Evolutionary conservation across 2,113 vertebrate species (phyloP).

Genomic region (Rhipidura dahli): DNA sequence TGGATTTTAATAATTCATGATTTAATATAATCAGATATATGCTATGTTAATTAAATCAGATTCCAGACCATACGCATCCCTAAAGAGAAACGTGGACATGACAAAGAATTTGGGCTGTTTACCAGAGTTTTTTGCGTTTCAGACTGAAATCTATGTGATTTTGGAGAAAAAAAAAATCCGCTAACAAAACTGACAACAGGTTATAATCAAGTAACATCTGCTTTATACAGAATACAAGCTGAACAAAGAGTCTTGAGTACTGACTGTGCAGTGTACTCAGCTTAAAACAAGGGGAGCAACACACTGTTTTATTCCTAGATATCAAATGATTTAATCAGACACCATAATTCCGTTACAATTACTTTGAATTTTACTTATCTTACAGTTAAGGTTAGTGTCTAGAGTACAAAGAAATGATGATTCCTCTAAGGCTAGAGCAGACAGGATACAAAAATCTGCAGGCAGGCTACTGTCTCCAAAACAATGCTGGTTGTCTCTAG

Average conservation of each 20-base stretch:
- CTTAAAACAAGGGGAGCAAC: not conserved
- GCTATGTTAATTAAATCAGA: not conserved
- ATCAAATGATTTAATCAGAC: not conserved
- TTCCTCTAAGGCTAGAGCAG: not conserved
- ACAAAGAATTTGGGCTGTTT: not conserved
- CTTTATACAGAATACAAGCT: not conserved
- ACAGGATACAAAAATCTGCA: not conserved
- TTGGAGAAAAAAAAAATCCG: not conserved
- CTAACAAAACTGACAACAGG: not conserved
- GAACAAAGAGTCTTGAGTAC: not conserved
- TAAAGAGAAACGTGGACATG: not conserved
- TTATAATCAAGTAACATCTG: not conserved
- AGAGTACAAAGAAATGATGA: not conserved
- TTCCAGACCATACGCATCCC: not conserved
- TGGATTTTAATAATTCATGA: not conserved
- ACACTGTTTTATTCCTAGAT: not conserved
- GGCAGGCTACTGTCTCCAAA: not conserved
- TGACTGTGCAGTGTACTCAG: not conserved
- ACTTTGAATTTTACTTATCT: constrained; percentile 3
- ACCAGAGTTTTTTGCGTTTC: not conserved
- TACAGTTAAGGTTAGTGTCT: not conserved
- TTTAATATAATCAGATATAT: not conserved
- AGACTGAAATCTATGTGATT: not conserved
- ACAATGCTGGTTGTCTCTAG: not conserved
- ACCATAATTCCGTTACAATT: not conserved